Evolutionary conservation across 2,888 invertebrate species (phyloP).

Genomic region (Chloromyia formosa): DNA sequence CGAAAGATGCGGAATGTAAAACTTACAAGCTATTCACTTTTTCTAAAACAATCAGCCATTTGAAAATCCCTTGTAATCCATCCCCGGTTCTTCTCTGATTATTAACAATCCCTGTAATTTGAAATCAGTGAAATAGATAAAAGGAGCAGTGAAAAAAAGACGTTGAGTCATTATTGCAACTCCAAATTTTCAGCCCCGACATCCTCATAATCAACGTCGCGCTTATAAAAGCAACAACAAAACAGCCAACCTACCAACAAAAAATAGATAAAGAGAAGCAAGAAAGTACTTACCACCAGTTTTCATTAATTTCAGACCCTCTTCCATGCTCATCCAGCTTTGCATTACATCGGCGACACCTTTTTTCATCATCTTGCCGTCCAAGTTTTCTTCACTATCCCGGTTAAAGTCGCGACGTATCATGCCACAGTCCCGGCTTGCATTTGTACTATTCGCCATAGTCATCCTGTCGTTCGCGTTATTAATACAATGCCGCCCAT

Average conservation of each 20-base stretch:
- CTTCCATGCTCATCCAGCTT: constrained; percentile 67
- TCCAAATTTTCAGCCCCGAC: neutral
- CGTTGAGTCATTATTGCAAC: neutral
- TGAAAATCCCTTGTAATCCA: too few relatives aligned
- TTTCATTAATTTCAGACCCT: constrained; percentile 70
- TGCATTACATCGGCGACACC: neutral
- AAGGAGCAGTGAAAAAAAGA: constrained; percentile 14
- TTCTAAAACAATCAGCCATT: too few relatives aligned
- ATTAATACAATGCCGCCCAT: constrained; percentile 10
- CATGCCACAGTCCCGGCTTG: constrained; percentile 27
- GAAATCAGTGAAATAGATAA: constrained; percentile 2
- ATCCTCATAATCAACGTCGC: constrained; percentile 17
- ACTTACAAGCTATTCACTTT: too few relatives aligned
- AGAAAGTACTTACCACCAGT: constrained; percentile 63
- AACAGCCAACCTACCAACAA: neutral
- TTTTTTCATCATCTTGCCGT: neutral
- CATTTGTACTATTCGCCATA: constrained; percentile 24
- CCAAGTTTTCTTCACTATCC: neutral
- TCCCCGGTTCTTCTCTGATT: too few relatives aligned
- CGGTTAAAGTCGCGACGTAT: neutral
- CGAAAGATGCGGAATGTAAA: too few relatives aligned
- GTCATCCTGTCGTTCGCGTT: constrained; percentile 25
- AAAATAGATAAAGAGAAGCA: constrained; percentile 12
- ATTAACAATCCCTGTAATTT: too few relatives aligned
- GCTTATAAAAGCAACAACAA: neutral